Evolutionary conservation across 2,113 vertebrate genomes (phyloP).

Genomic region (Microtus montanus): DNA sequence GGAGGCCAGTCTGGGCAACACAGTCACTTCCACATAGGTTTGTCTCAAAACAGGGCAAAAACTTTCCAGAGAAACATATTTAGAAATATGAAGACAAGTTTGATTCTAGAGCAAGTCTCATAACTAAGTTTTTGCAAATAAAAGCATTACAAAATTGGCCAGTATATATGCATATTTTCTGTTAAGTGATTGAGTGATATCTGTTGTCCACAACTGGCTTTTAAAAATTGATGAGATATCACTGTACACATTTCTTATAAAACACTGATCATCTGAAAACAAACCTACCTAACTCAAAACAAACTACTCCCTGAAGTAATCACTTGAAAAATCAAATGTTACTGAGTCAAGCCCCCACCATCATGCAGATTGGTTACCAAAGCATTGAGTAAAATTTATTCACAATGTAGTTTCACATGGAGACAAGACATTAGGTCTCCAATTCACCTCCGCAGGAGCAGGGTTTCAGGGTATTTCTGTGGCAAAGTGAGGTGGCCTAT

Average conservation of each 20-base stretch:
- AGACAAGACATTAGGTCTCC: background rate
- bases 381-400: too few species aligned
- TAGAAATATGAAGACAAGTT: too few species aligned
- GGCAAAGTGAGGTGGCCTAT: background rate
- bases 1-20: background rate
- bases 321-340: background rate
- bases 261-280: background rate
- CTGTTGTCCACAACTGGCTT: background rate
- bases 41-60: background rate
- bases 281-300: background rate
- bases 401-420: too few species aligned
- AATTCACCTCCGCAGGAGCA: background rate
- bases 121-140: background rate
- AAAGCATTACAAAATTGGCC: background rate
- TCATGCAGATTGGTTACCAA: background rate
- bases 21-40: background rate
- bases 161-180: background rate
- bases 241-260: background rate
- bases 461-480: background rate
- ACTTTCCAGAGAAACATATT: too few species aligned
- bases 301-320: background rate
- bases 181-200: background rate
- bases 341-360: too few species aligned
- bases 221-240: too few species aligned
- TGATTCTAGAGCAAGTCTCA: background rate